phyloP scores from a whole-genome alignment of 1,140 invertebrate species.

The Drosophila navojoa region DNA sequence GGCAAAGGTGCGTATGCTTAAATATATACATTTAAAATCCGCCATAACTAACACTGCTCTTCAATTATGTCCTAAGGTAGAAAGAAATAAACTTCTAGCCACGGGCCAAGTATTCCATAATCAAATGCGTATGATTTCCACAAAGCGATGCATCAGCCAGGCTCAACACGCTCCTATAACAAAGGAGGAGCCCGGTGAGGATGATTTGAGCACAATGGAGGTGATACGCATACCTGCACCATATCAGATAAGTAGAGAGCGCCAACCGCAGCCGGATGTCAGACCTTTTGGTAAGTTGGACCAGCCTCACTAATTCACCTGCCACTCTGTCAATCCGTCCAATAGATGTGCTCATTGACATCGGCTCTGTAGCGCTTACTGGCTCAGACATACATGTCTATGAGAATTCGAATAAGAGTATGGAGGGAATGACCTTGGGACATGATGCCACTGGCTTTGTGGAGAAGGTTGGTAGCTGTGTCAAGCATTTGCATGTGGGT shows the following conservation, averaged over 20 bases:
- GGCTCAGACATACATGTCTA: conserved; percentile 75
- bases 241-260: conserved; percentile 45
- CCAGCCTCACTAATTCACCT: neutral
- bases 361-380: conserved; percentile 50
- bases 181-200: neutral
- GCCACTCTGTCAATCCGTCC: no score
- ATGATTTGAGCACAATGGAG: conserved; percentile 8
- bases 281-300: conserved; percentile 50
- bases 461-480: conserved; percentile 57
- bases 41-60: neutral
- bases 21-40: neutral
- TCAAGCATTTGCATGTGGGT: conserved; percentile 57
- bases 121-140: conserved; percentile 12
- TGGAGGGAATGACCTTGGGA: conserved; percentile 61
- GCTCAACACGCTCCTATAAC: neutral
- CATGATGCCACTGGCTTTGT: conserved; percentile 73
- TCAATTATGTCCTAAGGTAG: conserved; percentile 41
- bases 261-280: conserved; percentile 19
- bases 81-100: conserved; percentile 45
- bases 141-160: neutral
- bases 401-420: conserved; percentile 54
- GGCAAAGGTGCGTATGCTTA: conserved; percentile 17
- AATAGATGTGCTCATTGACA: conserved; percentile 68
- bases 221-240: conserved; percentile 38
- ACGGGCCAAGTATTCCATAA: neutral